These are phyloP conservation scores for Apteryx mantelli DNA, from an alignment of 2,113 vertebrate species.

Conservation along the genomic window DNA sequence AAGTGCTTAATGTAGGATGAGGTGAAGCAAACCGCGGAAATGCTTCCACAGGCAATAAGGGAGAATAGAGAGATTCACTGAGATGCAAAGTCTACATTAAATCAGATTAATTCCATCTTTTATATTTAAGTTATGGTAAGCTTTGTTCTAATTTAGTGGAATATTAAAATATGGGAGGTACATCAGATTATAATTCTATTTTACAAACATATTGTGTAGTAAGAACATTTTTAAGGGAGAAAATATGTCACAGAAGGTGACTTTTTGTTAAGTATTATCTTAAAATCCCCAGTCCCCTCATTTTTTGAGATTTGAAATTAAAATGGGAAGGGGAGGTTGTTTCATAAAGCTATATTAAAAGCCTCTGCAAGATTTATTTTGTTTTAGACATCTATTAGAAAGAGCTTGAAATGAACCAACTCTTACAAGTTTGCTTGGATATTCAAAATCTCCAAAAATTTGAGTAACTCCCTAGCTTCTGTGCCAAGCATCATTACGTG, in stretches of 20 bases:
- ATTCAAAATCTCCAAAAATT: not conserved
- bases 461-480: not conserved
- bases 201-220: not conserved
- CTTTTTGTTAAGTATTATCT: not conserved
- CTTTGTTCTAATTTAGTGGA: not conserved
- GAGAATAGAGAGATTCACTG: not conserved
- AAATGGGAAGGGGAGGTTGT: too few relatives aligned
- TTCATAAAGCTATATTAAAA: not conserved
- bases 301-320: not conserved
- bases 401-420: not conserved
- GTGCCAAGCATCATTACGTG: conserved; percentile 28
- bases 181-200: not conserved
- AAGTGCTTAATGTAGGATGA: not conserved
- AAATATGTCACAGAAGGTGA: not conserved
- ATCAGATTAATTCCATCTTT: not conserved
- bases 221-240: not conserved
- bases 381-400: not conserved
- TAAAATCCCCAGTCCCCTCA: not conserved
- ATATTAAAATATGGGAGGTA: not conserved
- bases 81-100: not conserved
- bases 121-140: not conserved
- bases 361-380: not conserved
- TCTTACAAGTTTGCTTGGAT: not conserved
- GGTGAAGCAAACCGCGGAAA: not conserved
- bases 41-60: not conserved